Evolutionary conservation across 2,113 vertebrate genomes (phyloP).

Genomic region (Puntigrus tetrazona): DNA sequence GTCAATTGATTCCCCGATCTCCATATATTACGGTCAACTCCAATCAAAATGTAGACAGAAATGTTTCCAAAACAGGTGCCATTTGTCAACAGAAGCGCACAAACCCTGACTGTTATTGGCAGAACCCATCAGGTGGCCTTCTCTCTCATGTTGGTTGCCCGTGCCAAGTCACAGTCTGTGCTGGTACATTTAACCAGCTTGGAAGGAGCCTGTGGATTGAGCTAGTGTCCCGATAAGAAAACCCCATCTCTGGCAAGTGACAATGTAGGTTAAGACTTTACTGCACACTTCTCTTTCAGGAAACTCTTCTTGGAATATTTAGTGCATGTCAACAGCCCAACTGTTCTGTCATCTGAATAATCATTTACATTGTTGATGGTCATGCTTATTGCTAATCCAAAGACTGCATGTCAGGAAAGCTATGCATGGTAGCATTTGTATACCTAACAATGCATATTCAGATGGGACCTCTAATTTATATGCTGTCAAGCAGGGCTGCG

Average conservation of each 20-base stretch:
- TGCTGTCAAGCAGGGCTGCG: constrained; percentile 13
- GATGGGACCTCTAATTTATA: constrained; percentile 1
- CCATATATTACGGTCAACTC: not conserved
- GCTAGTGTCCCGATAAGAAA: constrained; percentile 22
- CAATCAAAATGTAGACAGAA: not conserved
- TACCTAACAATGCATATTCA: not conserved
- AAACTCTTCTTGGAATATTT: not conserved
- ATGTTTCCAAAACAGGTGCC: not conserved
- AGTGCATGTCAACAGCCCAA: not conserved
- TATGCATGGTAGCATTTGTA: not conserved
- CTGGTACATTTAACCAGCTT: constrained; percentile 27
- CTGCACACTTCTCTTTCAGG: not conserved
- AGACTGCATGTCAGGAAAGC: not conserved
- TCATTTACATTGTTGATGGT: not conserved
- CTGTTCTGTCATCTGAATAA: not conserved
- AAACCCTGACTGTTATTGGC: not conserved
- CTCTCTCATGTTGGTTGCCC: not conserved
- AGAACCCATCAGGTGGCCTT: not conserved
- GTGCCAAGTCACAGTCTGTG: constrained; percentile 14
- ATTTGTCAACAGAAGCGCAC: not conserved
- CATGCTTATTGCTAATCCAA: not conserved
- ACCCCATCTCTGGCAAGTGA: not conserved
- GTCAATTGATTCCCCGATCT: not conserved
- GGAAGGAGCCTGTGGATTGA: not conserved
- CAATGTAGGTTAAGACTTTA: constrained; percentile 23